Conservation (phyloP, 2,113 vertebrate genomes). For the Pedetes capensis region DNA sequence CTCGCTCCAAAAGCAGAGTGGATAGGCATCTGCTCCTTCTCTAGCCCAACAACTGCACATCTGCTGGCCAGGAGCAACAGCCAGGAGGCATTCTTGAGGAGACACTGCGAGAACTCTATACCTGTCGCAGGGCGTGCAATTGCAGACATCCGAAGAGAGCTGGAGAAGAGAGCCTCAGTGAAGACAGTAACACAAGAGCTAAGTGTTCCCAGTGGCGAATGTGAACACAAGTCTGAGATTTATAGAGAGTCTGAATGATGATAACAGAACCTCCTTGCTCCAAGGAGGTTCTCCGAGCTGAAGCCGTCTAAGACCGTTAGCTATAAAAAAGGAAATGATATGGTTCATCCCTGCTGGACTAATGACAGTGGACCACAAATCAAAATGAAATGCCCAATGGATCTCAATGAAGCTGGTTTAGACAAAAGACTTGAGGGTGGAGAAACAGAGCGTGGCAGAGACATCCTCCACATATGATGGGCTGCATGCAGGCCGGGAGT, state of each 20-base stretch:
- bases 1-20: not conserved
- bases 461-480: fast-evolving
- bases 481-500: not conserved
- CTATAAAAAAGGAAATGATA: not conserved
- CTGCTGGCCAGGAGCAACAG: not conserved
- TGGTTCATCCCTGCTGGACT: not conserved
- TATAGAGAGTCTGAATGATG: too few relatives aligned
- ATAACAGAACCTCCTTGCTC: too few relatives aligned
- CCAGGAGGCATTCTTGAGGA: not conserved
- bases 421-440: not conserved
- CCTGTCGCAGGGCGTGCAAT: not conserved
- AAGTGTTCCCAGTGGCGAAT: too few relatives aligned
- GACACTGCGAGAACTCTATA: not conserved
- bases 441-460: not conserved
- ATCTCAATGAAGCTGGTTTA: not conserved
- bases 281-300: not conserved
- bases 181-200: too few relatives aligned
- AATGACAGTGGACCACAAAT: not conserved
- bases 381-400: not conserved
- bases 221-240: too few relatives aligned
- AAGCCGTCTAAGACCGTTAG: not conserved
- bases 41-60: fast-evolving
- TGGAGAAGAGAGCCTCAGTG: too few relatives aligned
- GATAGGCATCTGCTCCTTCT: not conserved
- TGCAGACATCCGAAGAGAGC: too few relatives aligned